A percentile compares a stretch with the other conserved stretches of the same genome.
Evolutionary conservation across 2,797 vertebrate genomes (phyloP).

Genomic region (Chiroxiphia lanceolata): DNA sequence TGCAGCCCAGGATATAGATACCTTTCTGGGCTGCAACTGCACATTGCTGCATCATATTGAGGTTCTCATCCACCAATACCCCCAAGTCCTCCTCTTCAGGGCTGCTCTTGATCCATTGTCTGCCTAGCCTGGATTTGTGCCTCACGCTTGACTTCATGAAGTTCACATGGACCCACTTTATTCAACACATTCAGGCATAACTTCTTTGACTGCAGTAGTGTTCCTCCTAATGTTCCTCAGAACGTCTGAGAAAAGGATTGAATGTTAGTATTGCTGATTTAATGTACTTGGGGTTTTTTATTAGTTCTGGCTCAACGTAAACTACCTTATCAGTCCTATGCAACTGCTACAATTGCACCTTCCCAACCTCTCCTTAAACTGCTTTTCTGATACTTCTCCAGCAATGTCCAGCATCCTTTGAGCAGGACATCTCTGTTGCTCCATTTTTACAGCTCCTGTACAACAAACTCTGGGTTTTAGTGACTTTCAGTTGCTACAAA

Average conservation of each 20-base stretch:
- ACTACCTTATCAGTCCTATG: background rate
- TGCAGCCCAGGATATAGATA: background rate
- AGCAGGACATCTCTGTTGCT: background rate
- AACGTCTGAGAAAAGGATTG: background rate
- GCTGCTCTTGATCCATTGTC: background rate
- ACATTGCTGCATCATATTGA: fast-evolving
- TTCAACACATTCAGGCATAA: background rate
- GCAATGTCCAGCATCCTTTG: background rate
- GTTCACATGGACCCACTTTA: background rate
- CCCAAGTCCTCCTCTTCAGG: background rate
- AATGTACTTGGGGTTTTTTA: background rate
- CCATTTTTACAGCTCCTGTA: background rate
- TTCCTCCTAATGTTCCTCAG: background rate
- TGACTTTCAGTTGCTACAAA: background rate
- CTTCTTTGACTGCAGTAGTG: background rate
- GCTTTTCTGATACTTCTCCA: background rate
- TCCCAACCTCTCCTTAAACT: background rate
- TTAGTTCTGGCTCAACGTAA: background rate
- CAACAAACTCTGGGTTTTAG: background rate
- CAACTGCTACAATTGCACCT: background rate
- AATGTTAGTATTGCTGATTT: background rate
- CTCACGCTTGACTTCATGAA: no score
- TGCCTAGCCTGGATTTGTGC: background rate
- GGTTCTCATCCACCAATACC: background rate
- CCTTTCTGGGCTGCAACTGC: background rate